Percentiles rank a stretch among this genome's conserved stretches.
These are phyloP conservation scores for Vireo griseus DNA, from an alignment of 2,797 vertebrate genomes.

Conservation along the genomic window DNA sequence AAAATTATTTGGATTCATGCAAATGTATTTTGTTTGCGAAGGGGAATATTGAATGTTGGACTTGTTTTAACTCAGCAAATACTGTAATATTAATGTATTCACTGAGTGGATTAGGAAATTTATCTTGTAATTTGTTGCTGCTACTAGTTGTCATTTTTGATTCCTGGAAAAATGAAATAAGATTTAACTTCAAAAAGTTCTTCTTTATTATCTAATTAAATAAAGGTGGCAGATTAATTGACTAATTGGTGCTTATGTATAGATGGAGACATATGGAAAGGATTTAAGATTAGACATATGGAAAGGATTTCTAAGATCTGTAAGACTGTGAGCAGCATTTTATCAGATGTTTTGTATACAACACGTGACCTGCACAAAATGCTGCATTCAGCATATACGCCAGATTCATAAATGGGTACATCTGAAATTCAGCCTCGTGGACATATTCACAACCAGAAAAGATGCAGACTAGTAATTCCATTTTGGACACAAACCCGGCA, in stretches of 20 bases:
- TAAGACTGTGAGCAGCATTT: slow-evolving; percentile 65
- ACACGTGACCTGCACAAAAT: slow-evolving; percentile 64
- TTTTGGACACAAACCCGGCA: neutral
- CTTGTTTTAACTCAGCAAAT: slow-evolving; percentile 64
- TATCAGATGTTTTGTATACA: slow-evolving; percentile 68
- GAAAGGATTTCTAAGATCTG: slow-evolving; percentile 68
- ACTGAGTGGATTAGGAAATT: slow-evolving; percentile 64
- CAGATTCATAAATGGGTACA: slow-evolving; percentile 52
- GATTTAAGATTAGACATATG: slow-evolving; percentile 69
- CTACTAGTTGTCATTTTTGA: slow-evolving; percentile 56
- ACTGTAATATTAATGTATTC: slow-evolving; percentile 63
- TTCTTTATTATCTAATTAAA: slow-evolving; percentile 65
- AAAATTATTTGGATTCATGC: slow-evolving; percentile 3
- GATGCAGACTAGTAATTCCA: neutral
- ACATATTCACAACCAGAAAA: slow-evolving; percentile 21
- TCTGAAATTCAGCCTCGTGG: slow-evolving; percentile 54
- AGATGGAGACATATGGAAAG: slow-evolving; percentile 52
- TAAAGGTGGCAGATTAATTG: slow-evolving; percentile 65
- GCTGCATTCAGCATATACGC: slow-evolving; percentile 56
- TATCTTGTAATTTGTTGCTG: slow-evolving; percentile 64
- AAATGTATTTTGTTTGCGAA: slow-evolving; percentile 54
- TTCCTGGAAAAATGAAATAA: slow-evolving; percentile 47
- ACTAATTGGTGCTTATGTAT: slow-evolving; percentile 38
- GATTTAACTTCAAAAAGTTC: slow-evolving; percentile 60
- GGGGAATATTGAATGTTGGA: slow-evolving; percentile 42